Percentiles rank a stretch among this genome's conserved stretches.
These are phyloP conservation scores for Masnerella sp. DNA, from an alignment of 2,888 invertebrate species.

Conservation along the genomic window DNA sequence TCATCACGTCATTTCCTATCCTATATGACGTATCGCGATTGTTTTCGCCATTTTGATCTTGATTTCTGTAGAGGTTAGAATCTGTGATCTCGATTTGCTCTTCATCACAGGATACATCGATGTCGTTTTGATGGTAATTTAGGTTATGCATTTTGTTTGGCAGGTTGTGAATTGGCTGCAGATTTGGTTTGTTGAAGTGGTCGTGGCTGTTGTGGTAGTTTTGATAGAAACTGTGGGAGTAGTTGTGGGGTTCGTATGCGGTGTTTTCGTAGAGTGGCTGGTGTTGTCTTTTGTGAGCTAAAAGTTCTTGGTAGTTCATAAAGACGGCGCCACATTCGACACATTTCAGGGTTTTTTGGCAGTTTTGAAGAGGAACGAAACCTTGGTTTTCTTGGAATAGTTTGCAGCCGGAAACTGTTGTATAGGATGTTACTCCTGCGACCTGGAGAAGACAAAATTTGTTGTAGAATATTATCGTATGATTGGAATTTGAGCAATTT, in stretches of 20 bases:
- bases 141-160: constrained; percentile 71
- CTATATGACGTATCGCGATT: too few species aligned
- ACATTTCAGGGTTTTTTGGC: constrained; percentile 69
- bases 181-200: constrained; percentile 10
- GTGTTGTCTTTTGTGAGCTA: constrained; percentile 67
- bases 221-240: too few species aligned
- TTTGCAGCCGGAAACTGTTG: constrained; percentile 68
- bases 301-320: constrained; percentile 70
- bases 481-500: too few species aligned
- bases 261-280: constrained; percentile 68
- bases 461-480: too few species aligned
- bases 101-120: constrained; percentile 69
- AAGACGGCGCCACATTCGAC: constrained; percentile 70
- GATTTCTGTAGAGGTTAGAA: constrained; percentile 62
- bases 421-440: constrained; percentile 67
- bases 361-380: constrained; percentile 66
- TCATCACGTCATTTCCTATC: too few species aligned
- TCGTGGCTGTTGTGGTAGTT: too few species aligned
- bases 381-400: constrained; percentile 70
- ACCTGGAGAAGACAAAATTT: constrained; percentile 63
- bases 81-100: constrained; percentile 70
- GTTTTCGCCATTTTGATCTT: too few species aligned
- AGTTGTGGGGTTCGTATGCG: too few species aligned
- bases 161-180: constrained; percentile 68
- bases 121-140: constrained; percentile 65